Percentiles rank a stretch among this genome's conserved stretches.
Evolutionary conservation across 2,113 vertebrate species (phyloP).

Genomic region (Crotalus tigris): DNA sequence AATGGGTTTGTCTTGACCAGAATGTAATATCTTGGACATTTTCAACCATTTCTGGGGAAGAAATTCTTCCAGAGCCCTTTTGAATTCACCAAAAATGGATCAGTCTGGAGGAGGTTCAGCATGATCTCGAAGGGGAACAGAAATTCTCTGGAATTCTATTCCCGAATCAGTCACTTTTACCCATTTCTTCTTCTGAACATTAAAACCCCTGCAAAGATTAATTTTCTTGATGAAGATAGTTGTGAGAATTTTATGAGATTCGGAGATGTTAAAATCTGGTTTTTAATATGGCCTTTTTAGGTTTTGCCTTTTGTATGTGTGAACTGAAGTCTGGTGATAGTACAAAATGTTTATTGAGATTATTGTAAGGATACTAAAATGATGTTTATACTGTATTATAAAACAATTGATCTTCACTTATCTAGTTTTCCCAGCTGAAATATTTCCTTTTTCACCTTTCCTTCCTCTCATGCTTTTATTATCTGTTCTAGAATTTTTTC

Average conservation of each 20-base stretch:
- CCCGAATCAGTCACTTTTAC: background rate
- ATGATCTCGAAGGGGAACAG: background rate
- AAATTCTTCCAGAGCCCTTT: background rate
- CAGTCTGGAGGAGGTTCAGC: background rate
- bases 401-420: background rate
- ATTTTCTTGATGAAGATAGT: background rate
- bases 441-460: background rate
- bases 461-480: background rate
- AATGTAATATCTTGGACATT: background rate
- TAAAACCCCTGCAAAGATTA: background rate
- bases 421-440: background rate
- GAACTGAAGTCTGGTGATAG: background rate
- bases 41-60: background rate
- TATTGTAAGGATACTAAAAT: background rate
- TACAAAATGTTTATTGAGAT: background rate
- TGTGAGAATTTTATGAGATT: background rate
- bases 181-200: background rate
- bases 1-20: background rate
- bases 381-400: background rate
- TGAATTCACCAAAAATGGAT: background rate
- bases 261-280: background rate
- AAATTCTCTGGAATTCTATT: background rate
- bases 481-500: conserved; percentile 85
- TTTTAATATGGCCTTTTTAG: background rate
- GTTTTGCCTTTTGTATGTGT: background rate